These are phyloP conservation scores for Nesogale talazaci DNA, from an alignment of 2,113 vertebrate species.

Conservation along the genomic window DNA sequence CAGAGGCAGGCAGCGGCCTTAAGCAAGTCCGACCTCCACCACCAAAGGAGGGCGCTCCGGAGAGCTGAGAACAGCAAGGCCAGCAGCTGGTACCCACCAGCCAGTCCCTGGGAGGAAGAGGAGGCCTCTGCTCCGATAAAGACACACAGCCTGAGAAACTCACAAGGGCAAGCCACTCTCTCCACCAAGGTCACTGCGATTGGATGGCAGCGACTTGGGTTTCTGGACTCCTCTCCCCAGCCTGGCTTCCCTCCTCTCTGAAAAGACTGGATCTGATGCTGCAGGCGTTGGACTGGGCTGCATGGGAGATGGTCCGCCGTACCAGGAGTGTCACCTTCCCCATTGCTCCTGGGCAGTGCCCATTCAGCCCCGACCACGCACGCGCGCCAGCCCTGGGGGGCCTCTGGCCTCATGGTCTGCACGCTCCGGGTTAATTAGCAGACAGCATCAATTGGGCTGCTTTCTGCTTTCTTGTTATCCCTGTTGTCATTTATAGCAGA, in stretches of 20 bases:
- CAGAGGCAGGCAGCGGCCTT: not conserved
- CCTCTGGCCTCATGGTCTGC: not conserved
- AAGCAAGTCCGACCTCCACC: not conserved
- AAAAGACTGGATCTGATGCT: not conserved
- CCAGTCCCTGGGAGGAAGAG: no score
- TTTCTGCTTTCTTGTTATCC: constrained; percentile 84
- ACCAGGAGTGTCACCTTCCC: not conserved
- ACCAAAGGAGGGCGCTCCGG: no score
- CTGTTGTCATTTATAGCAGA: constrained; percentile 78
- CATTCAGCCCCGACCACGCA: not conserved
- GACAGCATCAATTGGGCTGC: constrained; percentile 74
- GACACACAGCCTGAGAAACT: no score
- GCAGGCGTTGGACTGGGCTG: not conserved
- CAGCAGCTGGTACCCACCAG: no score
- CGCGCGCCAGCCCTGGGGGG: not conserved
- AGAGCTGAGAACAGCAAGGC: no score
- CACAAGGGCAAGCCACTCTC: no score
- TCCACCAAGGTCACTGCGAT: no score
- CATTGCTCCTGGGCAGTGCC: not conserved
- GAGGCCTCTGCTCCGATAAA: no score
- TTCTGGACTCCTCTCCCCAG: not conserved
- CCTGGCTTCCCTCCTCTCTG: not conserved
- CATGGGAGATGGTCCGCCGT: not conserved
- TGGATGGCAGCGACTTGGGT: no score
- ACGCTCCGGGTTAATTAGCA: constrained; percentile 83